A percentile compares a stretch with the other conserved stretches of the same genome.
phyloP scores from a whole-genome alignment of 2,888 invertebrate genomes.

The Lithodes maja region DNA sequence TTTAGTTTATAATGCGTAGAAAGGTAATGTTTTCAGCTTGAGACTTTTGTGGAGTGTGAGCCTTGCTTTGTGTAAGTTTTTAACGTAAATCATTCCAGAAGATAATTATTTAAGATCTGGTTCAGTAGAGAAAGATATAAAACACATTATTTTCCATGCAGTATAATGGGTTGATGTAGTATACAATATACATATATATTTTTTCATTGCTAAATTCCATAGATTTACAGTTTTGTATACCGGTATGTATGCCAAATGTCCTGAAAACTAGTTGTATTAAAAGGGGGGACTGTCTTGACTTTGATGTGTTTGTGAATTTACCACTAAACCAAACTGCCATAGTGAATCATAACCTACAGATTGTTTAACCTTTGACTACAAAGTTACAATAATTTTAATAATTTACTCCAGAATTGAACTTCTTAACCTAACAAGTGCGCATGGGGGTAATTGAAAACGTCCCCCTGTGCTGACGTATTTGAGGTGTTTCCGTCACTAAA shows the following conservation, averaged over 20 bases:
- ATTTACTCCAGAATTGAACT: background rate
- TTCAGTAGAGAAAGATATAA: conserved; percentile 9
- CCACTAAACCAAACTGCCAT: background rate
- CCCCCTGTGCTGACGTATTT: too few species aligned
- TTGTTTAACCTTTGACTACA: background rate
- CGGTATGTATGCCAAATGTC: background rate
- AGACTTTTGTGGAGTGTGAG: background rate
- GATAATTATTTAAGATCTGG: conserved; percentile 25
- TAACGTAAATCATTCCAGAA: conserved; percentile 26
- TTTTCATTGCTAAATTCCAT: conserved; percentile 13
- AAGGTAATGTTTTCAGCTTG: background rate
- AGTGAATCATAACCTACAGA: too few species aligned
- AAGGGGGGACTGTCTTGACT: background rate
- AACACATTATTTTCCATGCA: background rate
- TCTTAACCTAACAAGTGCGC: too few species aligned
- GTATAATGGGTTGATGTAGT: background rate
- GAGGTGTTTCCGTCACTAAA: too few species aligned
- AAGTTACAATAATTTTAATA: background rate
- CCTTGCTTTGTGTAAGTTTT: background rate
- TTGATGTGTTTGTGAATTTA: background rate
- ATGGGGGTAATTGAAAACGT: too few species aligned
- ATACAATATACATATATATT: conserved; percentile 15
- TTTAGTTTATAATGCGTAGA: background rate
- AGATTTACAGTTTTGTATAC: conserved; percentile 6
- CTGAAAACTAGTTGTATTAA: conserved; percentile 7